A percentile compares a stretch with the other conserved stretches of the same genome.
These are phyloP conservation scores for Pseudomyrmex concolor DNA, from an alignment of 1,140 invertebrate genomes.

Conservation along the genomic window DNA sequence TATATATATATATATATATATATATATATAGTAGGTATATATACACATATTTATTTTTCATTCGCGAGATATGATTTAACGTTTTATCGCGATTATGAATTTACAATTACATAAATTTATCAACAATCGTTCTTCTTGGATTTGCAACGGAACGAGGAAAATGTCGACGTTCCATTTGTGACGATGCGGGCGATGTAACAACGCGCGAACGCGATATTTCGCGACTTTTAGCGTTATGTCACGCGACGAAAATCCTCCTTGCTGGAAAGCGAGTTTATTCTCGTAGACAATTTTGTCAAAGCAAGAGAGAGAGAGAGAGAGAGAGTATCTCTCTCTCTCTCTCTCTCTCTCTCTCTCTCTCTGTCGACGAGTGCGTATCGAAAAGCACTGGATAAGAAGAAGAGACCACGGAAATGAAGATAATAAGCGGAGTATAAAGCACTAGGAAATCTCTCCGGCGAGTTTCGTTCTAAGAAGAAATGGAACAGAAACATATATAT, in stretches of 20 bases:
- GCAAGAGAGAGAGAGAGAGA: constrained; percentile 14
- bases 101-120: constrained; percentile 43
- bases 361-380: constrained; percentile 38
- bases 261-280: background rate
- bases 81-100: background rate
- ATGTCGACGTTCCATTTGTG: constrained; percentile 10
- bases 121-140: constrained; percentile 19
- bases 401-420: constrained; percentile 54
- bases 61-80: constrained; percentile 20
- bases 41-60: constrained; percentile 24
- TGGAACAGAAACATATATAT: background rate
- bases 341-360: background rate
- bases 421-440: constrained; percentile 46
- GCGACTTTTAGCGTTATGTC: background rate
- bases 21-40: no score
- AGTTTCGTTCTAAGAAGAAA: constrained; percentile 26
- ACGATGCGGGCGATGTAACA: background rate
- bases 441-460: constrained; percentile 32
- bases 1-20: no score
- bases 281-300: background rate
- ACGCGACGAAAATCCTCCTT: no score
- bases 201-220: background rate
- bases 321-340: background rate
- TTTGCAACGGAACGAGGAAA: constrained; percentile 22
- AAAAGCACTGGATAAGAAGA: constrained; percentile 34